A percentile compares a stretch with the other conserved stretches of the same genome.
Evolutionary conservation across 1,140 invertebrate species (phyloP).

Genomic region (Diploscapter pachys): DNA sequence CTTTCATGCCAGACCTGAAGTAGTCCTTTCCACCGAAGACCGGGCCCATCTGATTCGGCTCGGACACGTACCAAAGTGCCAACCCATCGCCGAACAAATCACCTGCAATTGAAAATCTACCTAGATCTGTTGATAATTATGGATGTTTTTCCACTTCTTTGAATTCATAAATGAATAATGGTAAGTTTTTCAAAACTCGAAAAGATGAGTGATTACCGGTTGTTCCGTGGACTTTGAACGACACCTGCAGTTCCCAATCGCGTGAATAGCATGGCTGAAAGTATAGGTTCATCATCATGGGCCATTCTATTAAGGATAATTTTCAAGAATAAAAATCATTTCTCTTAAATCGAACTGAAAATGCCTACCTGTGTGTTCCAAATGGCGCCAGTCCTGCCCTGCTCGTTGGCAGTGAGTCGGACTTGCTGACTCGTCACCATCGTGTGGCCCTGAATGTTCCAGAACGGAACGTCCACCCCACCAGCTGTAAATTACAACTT

Average conservation of each 20-base stretch:
- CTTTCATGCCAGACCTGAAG: slow-evolving; percentile 63
- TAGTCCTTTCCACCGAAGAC: slow-evolving; percentile 93
- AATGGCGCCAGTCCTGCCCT: slow-evolving; percentile 84
- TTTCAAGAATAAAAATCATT: no score
- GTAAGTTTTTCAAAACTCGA: background rate
- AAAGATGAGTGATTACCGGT: slow-evolving; percentile 66
- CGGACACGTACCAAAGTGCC: slow-evolving; percentile 92
- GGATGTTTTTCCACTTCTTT: no score
- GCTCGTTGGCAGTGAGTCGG: slow-evolving; percentile 84
- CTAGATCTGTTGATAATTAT: no score
- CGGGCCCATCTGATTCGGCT: slow-evolving; percentile 73
- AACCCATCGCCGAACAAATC: slow-evolving; percentile 96
- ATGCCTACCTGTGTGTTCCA: slow-evolving; percentile 74
- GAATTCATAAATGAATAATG: no score
- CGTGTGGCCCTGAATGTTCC: slow-evolving; percentile 90
- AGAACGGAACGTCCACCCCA: slow-evolving; percentile 72
- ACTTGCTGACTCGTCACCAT: slow-evolving; percentile 92
- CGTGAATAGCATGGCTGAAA: slow-evolving; percentile 58
- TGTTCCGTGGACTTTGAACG: slow-evolving; percentile 91
- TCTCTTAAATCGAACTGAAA: slow-evolving; percentile 51
- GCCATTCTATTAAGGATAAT: no score
- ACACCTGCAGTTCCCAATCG: slow-evolving; percentile 94
- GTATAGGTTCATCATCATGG: background rate
- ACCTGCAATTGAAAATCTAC: slow-evolving; percentile 12
- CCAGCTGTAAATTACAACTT: background rate